Evolutionary conservation across 2,888 invertebrate species (phyloP).

Genomic region (Tryphoninae sp.): DNA sequence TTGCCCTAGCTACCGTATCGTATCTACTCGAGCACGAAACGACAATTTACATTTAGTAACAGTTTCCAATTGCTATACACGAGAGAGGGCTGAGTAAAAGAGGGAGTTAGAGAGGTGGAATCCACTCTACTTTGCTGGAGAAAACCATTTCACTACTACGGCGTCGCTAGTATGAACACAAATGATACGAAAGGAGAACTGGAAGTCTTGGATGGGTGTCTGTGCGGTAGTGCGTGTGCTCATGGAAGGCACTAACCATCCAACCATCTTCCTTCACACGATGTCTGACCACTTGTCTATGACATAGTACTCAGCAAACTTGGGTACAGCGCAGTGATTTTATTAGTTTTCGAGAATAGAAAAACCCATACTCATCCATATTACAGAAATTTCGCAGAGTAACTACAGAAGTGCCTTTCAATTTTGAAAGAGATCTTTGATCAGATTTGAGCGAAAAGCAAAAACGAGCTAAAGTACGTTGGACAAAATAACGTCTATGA

Average conservation of each 20-base stretch:
- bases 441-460: conserved; percentile 9
- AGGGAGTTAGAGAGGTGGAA: conserved; percentile 63
- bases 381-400: background rate
- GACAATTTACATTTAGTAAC: conserved; percentile 76
- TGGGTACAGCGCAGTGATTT: conserved; percentile 3
- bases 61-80: conserved; percentile 72
- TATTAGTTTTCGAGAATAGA: conserved; percentile 14
- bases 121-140: conserved; percentile 71
- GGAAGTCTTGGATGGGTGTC: background rate
- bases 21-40: conserved; percentile 75
- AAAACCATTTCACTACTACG: conserved; percentile 71
- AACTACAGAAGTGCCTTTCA: background rate
- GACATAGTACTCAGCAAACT: background rate
- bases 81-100: conserved; percentile 41
- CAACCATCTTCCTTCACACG: background rate
- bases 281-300: conserved; percentile 8
- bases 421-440: conserved; percentile 4
- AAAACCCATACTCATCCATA: conserved; percentile 1
- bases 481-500: conserved; percentile 10
- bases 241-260: background rate
- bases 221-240: too few species aligned
- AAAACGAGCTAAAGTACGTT: conserved; percentile 3
- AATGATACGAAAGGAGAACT: background rate
- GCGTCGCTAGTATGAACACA: conserved; percentile 26
- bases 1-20: conserved; percentile 65